phyloP scores from a whole-genome alignment of 2,888 invertebrate genomes.

The Sipha maydis region DNA sequence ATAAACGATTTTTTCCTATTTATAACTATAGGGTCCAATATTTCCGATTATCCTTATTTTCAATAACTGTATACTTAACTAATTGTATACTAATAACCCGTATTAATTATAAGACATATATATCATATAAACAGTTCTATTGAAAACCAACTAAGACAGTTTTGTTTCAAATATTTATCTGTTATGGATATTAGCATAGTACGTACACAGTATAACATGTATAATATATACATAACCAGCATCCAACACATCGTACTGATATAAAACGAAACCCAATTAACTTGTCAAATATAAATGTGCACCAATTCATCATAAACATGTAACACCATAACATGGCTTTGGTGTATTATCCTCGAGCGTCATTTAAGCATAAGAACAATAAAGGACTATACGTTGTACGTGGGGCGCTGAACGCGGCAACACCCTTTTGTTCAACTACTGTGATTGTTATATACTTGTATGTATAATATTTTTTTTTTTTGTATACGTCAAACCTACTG shows the following conservation, averaged over 20 bases:
- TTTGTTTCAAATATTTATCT: background rate
- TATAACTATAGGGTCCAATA: background rate
- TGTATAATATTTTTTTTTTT: background rate
- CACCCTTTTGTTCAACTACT: background rate
- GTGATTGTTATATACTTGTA: too few species aligned
- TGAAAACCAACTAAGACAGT: background rate
- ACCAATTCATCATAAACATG: slow-evolving; percentile 20
- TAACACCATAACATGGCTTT: background rate
- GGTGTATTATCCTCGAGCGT: slow-evolving; percentile 2
- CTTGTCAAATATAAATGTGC: slow-evolving; percentile 40
- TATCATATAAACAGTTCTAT: too few species aligned
- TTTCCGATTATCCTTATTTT: background rate
- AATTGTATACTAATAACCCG: too few species aligned
- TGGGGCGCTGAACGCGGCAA: background rate
- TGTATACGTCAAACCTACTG: background rate
- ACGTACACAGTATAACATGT: too few species aligned
- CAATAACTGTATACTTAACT: too few species aligned
- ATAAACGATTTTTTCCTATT: too few species aligned
- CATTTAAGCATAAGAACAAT: background rate
- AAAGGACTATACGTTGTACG: background rate
- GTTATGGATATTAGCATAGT: background rate
- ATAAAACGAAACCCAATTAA: slow-evolving; percentile 43
- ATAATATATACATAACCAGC: background rate
- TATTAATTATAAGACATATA: too few species aligned
- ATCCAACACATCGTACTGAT: background rate